These are phyloP conservation scores for Nemotelus pantherinus DNA, from an alignment of 2,888 invertebrate species.

Conservation along the genomic window DNA sequence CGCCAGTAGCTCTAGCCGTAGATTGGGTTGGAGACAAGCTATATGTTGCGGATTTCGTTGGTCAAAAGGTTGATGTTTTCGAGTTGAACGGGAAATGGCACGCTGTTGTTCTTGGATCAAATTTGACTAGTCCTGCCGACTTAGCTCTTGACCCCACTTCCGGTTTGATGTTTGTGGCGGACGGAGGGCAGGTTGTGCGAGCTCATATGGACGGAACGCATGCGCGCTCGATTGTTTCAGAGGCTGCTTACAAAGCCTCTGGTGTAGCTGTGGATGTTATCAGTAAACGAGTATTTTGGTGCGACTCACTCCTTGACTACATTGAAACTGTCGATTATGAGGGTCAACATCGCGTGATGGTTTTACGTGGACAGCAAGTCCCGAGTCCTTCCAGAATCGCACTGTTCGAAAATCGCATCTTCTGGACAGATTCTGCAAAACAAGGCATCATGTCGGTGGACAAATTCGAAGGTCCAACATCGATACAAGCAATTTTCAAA, in stretches of 20 bases:
- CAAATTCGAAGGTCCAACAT: slow-evolving; percentile 82
- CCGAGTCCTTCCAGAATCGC: slow-evolving; percentile 87
- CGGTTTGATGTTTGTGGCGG: slow-evolving; percentile 89
- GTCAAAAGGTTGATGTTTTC: slow-evolving; percentile 94
- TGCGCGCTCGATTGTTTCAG: slow-evolving; percentile 83
- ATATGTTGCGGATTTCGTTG: slow-evolving; percentile 92
- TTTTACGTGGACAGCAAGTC: slow-evolving; percentile 83
- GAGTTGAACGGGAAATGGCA: slow-evolving; percentile 88
- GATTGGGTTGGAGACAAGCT: slow-evolving; percentile 98
- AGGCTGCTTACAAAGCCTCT: slow-evolving; percentile 93
- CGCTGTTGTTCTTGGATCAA: slow-evolving; percentile 90
- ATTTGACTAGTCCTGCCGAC: slow-evolving; percentile 90
- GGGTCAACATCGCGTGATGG: slow-evolving; percentile 81
- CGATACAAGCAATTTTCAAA: slow-evolving; percentile 82
- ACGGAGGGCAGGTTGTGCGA: slow-evolving; percentile 82
- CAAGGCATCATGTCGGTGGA: slow-evolving; percentile 89
- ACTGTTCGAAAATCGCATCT: slow-evolving; percentile 85
- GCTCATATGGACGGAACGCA: slow-evolving; percentile 96
- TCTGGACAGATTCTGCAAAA: slow-evolving; percentile 92
- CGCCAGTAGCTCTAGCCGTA: slow-evolving; percentile 89
- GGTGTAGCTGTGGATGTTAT: slow-evolving; percentile 93
- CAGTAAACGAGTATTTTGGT: slow-evolving; percentile 92
- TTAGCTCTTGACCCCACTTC: slow-evolving; percentile 91
- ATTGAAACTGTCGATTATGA: slow-evolving; percentile 96
- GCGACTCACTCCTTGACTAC: slow-evolving; percentile 93